These are phyloP conservation scores for Aromia moschata DNA, from an alignment of 2,888 invertebrate genomes.

Conservation along the genomic window DNA sequence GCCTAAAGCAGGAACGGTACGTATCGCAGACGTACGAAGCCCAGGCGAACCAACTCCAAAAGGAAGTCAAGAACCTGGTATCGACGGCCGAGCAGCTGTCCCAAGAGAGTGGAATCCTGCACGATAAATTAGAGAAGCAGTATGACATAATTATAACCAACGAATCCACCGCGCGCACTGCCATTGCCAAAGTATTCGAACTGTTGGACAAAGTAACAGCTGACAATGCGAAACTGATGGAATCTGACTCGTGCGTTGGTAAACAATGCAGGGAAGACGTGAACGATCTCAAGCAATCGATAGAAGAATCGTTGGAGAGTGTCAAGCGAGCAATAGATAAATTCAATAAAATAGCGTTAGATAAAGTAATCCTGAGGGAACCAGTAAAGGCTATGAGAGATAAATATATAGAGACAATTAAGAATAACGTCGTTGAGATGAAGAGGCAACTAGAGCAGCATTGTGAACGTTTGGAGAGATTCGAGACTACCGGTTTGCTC, in stretches of 20 bases:
- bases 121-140: slow-evolving; percentile 43
- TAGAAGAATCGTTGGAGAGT: not conserved
- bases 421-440: not conserved
- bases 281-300: not conserved
- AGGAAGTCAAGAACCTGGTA: slow-evolving; percentile 38
- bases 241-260: not conserved
- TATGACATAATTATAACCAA: slow-evolving; percentile 40
- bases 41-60: slow-evolving; percentile 34
- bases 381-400: not conserved
- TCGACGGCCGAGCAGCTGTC: slow-evolving; percentile 33
- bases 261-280: slow-evolving; percentile 1
- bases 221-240: not conserved
- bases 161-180: slow-evolving; percentile 18
- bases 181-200: slow-evolving; percentile 1
- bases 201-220: not conserved
- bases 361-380: not conserved
- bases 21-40: slow-evolving; percentile 39
- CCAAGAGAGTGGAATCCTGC: slow-evolving; percentile 40
- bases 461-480: not conserved
- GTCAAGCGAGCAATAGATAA: not conserved
- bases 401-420: not conserved
- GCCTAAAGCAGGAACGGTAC: slow-evolving; percentile 41
- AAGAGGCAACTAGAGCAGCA: not conserved
- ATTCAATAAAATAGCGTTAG: not conserved
- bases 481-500: not conserved